Evolutionary conservation across 2,113 vertebrate species (phyloP).

Genomic region (Ctenomys sociabilis): DNA sequence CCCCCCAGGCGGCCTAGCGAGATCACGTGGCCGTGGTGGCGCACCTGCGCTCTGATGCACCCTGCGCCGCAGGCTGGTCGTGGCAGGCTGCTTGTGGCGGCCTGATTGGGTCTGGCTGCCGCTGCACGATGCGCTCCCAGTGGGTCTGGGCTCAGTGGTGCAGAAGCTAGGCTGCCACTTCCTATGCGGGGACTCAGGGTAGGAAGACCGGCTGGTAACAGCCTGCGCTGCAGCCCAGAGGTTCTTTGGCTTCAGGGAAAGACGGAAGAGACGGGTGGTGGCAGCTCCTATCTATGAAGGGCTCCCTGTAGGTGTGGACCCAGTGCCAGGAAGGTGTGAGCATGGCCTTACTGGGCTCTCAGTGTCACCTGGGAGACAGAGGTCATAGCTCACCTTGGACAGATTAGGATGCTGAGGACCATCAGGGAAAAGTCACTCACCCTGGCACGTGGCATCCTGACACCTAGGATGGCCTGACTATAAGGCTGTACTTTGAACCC

Average conservation of each 20-base stretch:
- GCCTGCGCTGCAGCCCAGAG: accelerated
- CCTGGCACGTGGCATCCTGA: neutral
- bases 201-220: neutral
- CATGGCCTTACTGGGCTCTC: neutral
- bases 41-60: neutral
- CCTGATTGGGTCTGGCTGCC: neutral
- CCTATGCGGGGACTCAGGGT: neutral
- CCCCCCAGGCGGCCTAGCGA: too few species aligned
- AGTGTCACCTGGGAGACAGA: neutral
- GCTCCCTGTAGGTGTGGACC: accelerated
- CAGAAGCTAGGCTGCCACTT: neutral
- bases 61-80: neutral
- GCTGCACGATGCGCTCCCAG: neutral
- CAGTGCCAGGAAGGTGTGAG: neutral
- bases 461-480: neutral
- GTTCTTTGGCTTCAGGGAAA: neutral
- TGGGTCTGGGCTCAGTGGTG: neutral
- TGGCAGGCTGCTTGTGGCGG: neutral
- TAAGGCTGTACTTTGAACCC: neutral
- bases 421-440: neutral
- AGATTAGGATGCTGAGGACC: neutral
- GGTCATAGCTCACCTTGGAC: neutral
- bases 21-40: neutral
- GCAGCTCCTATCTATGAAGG: neutral
- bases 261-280: neutral